Percentiles rank a stretch among this genome's conserved stretches.
phyloP scores from a whole-genome alignment of 2,797 vertebrate species.

The Hydrophis major region DNA sequence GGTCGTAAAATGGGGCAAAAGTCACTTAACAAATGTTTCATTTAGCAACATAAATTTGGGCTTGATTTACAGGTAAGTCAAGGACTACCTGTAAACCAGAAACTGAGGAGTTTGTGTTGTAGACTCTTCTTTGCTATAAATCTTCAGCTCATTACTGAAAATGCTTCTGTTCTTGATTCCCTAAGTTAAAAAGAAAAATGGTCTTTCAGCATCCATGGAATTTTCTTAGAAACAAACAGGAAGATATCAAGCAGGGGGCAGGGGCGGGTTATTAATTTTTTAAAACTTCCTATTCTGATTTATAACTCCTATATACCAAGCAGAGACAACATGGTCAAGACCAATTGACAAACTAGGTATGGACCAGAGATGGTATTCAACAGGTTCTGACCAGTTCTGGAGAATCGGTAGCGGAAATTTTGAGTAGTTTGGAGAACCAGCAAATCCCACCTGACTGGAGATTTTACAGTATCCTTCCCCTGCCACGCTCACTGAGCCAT shows the following conservation, averaged over 20 bases:
- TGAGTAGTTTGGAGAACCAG: too few relatives aligned
- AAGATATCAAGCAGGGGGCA: neutral
- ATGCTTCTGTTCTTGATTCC: neutral
- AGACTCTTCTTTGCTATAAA: neutral
- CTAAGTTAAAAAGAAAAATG: neutral
- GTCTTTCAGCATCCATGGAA: neutral
- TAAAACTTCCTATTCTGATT: neutral
- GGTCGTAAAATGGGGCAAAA: neutral
- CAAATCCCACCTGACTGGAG: too few relatives aligned
- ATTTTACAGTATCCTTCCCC: too few relatives aligned
- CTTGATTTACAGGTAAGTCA: neutral
- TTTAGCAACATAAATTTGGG: neutral
- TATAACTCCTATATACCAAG: neutral
- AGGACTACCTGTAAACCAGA: neutral
- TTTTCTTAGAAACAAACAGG: neutral
- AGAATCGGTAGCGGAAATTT: too few relatives aligned
- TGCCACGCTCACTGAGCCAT: too few relatives aligned
- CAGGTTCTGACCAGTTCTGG: too few relatives aligned
- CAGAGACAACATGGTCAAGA: neutral
- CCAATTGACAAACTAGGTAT: neutral
- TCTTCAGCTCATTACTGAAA: neutral
- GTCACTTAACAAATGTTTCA: neutral
- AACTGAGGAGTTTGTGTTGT: neutral
- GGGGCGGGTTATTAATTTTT: neutral
- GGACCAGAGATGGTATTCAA: too few relatives aligned